Percentiles rank a stretch among this genome's conserved stretches.
Conservation (phyloP, 2,797 vertebrate species). For the Anguilla obscura region DNA sequence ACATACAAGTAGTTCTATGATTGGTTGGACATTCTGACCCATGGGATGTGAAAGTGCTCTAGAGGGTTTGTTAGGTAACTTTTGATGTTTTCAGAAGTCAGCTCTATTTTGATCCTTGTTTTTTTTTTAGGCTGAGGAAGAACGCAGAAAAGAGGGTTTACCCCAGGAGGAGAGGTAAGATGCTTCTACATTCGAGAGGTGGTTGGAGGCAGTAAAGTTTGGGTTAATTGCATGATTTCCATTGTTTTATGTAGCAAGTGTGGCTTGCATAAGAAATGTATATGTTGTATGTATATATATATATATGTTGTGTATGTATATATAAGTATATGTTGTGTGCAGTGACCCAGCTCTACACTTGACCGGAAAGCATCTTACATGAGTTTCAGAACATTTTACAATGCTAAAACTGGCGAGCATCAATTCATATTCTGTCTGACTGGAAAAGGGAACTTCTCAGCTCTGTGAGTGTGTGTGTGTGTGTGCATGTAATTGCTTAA, state of each 20-base stretch:
- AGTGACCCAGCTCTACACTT: background rate
- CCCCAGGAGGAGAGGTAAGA: constrained; percentile 84
- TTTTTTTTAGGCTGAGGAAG: constrained; percentile 80
- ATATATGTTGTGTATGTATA: no score
- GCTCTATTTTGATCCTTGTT: constrained; percentile 5
- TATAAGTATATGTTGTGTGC: no score
- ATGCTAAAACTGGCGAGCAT: background rate
- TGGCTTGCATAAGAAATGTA: background rate
- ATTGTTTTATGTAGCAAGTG: background rate
- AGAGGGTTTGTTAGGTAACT: background rate
- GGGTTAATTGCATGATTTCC: background rate
- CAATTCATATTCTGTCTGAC: background rate
- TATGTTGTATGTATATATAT: background rate
- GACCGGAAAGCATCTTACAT: background rate
- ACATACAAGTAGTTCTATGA: background rate
- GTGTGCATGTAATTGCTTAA: background rate
- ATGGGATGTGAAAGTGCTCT: background rate
- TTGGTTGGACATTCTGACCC: background rate
- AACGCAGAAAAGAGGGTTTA: constrained; percentile 82
- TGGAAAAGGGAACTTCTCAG: background rate
- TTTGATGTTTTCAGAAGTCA: background rate
- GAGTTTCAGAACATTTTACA: background rate
- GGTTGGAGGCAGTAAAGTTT: background rate
- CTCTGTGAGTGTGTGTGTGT: background rate
- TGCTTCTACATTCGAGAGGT: constrained; percentile 37